Evolutionary conservation across 2,113 vertebrate genomes (phyloP), one percentile per base, ranked within the genome.

Genomic region (Amphiprion ocellaris): DNA sequence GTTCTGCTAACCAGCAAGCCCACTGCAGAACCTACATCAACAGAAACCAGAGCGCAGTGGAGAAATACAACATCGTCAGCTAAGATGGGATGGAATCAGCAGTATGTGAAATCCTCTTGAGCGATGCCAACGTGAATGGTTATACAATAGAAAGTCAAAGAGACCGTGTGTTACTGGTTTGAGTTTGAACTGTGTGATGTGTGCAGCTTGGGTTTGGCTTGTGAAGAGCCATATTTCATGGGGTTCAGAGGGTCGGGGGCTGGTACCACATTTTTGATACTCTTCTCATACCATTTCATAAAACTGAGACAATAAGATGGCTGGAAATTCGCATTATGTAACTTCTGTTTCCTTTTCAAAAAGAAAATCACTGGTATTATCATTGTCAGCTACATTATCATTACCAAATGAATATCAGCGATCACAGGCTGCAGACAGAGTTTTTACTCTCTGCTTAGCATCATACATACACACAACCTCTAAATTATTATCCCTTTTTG

Each of bases 151-250:
- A 74, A 74, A 77, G 68, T 66, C 79, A 81, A 52, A 86, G 72
- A 74, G 61, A 41, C 33, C 77, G 67, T 41, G 73, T 65, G 67
- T 84, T 80, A 64, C 87, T 92, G 89, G 78, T 85, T 88, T 87
- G 82, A 81, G 73, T 84, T 87, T 80, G 79, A 80, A 88, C 84
- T 86, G 68, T 84, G 78, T 79, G 86, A 86, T 82, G 89, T 91
- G 90, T 90, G 89, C 80, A 87, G 89, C 83, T 88, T 58, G 78
- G 92, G 76, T 92, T 93, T 92, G 88, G 89, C 86, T 85, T 73
- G 59, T 44, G 79, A 68, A 47, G 37, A 86, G 82, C 72, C 77
- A 68, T 83, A 89, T 87, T 90, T 92, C 84, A 87, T 81, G 55
- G 81, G 59, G 80, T 88, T 86, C 84, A 83, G 77, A 77, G 78